A percentile compares a stretch with the other conserved stretches of the same genome.
Evolutionary conservation across 2,113 vertebrate species (phyloP).

Genomic region (Cynopterus brachyotis): DNA sequence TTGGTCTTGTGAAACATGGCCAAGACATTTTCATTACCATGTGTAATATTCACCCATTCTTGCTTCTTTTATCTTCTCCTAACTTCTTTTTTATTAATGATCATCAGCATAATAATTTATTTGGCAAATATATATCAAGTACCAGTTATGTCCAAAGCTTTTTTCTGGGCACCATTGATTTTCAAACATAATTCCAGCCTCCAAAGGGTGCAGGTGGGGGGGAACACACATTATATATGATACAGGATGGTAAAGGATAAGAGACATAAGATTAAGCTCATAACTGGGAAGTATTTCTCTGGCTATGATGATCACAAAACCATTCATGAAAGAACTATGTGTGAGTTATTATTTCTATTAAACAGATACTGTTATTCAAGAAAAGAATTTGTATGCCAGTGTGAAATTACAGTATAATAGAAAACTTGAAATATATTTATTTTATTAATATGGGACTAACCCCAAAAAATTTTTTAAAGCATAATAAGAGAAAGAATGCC

Average conservation of each 20-base stretch:
- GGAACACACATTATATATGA: not conserved
- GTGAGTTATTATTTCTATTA: not conserved
- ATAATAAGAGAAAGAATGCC: not conserved
- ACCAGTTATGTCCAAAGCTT: not conserved
- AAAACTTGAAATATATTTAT: not conserved
- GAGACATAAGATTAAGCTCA: not conserved
- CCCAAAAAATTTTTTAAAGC: not conserved
- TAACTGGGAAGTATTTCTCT: not conserved
- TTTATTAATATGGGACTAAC: not conserved
- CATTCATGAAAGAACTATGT: not conserved
- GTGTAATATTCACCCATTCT: not conserved
- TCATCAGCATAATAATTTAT: not conserved
- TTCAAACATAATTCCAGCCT: not conserved
- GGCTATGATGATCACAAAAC: not conserved
- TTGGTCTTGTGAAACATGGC: not conserved
- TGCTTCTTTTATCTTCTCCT: not conserved
- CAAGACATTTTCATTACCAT: not conserved
- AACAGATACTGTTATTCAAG: constrained; percentile 21
- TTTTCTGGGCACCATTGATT: not conserved
- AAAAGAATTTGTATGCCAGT: not conserved
- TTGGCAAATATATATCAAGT: constrained; percentile 27
- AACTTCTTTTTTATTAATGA: not conserved
- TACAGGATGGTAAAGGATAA: not conserved
- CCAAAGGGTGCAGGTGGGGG: not conserved
- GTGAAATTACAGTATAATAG: not conserved